Evolutionary conservation across 2,888 invertebrate species (phyloP).

Genomic region (Palloptera scutellata): DNA sequence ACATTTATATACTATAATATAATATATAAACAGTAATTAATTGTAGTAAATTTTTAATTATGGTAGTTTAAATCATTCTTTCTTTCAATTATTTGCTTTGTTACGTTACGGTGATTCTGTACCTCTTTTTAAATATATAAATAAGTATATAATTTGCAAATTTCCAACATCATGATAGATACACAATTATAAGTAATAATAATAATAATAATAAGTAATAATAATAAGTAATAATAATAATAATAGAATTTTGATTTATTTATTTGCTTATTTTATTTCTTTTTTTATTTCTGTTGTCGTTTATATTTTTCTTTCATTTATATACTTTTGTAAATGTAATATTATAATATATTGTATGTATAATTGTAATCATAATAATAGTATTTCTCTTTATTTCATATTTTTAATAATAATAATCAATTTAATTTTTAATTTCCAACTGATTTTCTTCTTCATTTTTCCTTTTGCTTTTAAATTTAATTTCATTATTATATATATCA

Average conservation of each 20-base stretch:
- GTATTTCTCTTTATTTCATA: constrained; percentile 15
- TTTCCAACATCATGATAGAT: constrained; percentile 24
- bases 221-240: constrained; percentile 25
- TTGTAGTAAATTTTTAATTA: constrained; percentile 30
- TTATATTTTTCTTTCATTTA: constrained; percentile 23
- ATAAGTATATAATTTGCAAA: constrained; percentile 19
- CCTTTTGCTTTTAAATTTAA: constrained; percentile 23
- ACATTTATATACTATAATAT: too few species aligned
- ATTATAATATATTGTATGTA: constrained; percentile 23
- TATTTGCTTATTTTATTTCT: constrained; percentile 17
- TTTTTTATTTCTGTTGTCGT: constrained; percentile 14
- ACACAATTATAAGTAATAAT: constrained; percentile 16
- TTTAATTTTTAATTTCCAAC: constrained; percentile 18
- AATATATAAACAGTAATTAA: too few species aligned
- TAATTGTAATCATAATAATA: constrained; percentile 8
- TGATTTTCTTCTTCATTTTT: constrained; percentile 23
- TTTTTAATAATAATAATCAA: constrained; percentile 14
- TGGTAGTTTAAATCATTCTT: too few species aligned
- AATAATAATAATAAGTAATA: constrained; percentile 15
- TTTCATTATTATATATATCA: constrained; percentile 18
- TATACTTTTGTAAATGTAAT: constrained; percentile 17
- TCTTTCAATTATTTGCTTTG: constrained; percentile 24
- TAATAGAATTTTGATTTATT: constrained; percentile 26
- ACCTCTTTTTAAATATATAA: constrained; percentile 9
- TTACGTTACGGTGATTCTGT: constrained; percentile 14